phyloP scores from a whole-genome alignment of 2,888 invertebrate species.

The Zootermopsis nevadensis region DNA sequence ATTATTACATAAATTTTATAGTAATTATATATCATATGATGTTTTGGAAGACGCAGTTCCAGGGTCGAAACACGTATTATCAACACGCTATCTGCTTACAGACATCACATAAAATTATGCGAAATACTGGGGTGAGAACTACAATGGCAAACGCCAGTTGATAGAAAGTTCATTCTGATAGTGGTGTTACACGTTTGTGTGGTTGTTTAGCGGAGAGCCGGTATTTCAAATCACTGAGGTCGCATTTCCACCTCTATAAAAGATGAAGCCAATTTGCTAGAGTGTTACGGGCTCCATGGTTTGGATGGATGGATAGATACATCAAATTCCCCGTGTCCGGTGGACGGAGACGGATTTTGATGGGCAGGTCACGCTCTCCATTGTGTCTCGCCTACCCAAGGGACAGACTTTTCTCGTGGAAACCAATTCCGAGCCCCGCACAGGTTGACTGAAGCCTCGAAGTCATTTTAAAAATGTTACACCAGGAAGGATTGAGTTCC shows the following conservation, averaged over 20 bases:
- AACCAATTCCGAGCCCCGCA: background rate
- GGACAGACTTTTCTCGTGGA: background rate
- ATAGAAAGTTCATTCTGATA: too few species aligned
- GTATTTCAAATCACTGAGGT: background rate
- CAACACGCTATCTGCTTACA: too few species aligned
- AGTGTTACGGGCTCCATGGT: background rate
- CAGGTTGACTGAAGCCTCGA: background rate
- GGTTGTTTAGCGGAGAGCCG: background rate
- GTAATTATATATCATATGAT: too few species aligned
- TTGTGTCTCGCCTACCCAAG: background rate
- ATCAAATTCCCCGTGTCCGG: background rate
- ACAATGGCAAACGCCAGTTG: too few species aligned
- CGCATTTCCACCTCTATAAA: background rate
- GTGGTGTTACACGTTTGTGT: background rate
- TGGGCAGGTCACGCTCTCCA: background rate
- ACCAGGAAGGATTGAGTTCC: background rate
- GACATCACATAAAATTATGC: too few species aligned
- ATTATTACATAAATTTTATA: too few species aligned
- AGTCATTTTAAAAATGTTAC: background rate
- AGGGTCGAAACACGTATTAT: too few species aligned
- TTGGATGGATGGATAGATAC: conserved; percentile 7
- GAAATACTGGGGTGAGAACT: too few species aligned
- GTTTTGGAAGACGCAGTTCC: too few species aligned
- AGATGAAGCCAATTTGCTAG: conserved; percentile 23
- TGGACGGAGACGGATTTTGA: conserved; percentile 19